Base-by-base conservation (phyloP, 2,113 vertebrate species). In the Triplophysa rosa region DNA sequence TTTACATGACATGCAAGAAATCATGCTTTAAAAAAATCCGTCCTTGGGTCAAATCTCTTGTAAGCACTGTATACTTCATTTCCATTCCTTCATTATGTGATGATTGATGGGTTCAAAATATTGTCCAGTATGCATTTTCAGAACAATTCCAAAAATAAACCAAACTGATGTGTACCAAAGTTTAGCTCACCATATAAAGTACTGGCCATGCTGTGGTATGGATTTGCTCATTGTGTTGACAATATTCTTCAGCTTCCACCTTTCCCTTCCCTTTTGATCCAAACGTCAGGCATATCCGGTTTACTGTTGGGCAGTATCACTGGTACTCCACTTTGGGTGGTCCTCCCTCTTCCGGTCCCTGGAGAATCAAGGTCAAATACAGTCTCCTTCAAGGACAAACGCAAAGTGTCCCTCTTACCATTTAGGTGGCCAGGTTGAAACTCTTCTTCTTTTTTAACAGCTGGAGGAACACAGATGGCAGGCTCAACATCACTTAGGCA, bases 221-320 rank as follows among this genome's bases (percentile, higher is more conserved):
- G 12, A 67, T 33, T 75, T 29, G 24, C 13, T 66, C 52, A 82
- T 66, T 75, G 37, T 79, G 37, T 67, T 59, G 54, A 47, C 58
- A 5, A 47, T 80, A 74, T 59, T 74, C 90, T 93, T 77, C 91
- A 96, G 78, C 94, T 95, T 54, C 92, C 91, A 19, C 95, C 93
- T 77, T 94, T 92, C 78, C 92, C 95, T 0, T 94, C 94, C 86
- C 97, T 93, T 86, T 95, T 98, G 82, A 99, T 95, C 98, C 98
- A 99, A 10, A 99, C 95, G 1, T 99, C 96, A 0, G 98, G 98
- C 87, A 98, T 89, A 83, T 96, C 96, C 26, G 97, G 95, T 54
- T 97, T 95, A 87, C 97, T 99, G 90, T 99, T 99, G 10, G 98
- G 98, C 65, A 99, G 67, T 82, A 99, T 92, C 8, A 98, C 95